Base-by-base conservation (phyloP, 2,113 vertebrate genomes). In the Hiodon alosoides region DNA sequence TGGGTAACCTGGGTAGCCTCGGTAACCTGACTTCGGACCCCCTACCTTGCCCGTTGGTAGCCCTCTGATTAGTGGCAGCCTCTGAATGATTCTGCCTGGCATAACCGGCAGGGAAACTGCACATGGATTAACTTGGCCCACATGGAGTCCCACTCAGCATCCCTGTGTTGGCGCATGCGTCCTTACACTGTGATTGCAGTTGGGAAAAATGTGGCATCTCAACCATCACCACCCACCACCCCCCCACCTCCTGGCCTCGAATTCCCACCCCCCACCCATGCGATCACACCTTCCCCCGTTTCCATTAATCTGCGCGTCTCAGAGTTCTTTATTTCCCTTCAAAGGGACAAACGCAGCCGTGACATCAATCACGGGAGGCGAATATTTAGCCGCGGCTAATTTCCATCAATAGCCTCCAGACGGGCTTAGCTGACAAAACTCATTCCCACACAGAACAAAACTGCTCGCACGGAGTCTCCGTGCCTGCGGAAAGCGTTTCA, bases 321-420 rank as follows among this genome's bases (percentile, higher is more conserved):
- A 82, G 83, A 86, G 86, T 89, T 88, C 89, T 90, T 86, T 83
- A 82, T 86, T 88, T 83, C 82, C 77, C 85, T 86, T 87, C 83
- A 86, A 87, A 86, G 87, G 88, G 86, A 87, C 84, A 78, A 87
- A 82, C 67, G 70, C 81, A 82, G 81, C 87, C 74, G 81, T 90
- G 87, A 89, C 87, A 88, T 89, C 86, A 88, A 86, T 89, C 86
- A 86, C 86, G 87, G 88, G 88, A 91, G 88, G 87, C 86, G 89
- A 85, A 90, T 90, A 87, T 90, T 91, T 91, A 91, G 87, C 84
- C 84, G 84, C 83, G 84, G 87, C 90, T 91, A 89, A 91, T 90
- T 91, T 90, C 85, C 88, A 90, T 90, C 83, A 87, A 89, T 91
- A 87, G 88, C 89, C 89, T 91, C 85, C 87, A 91, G 89, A 90